Conservation (phyloP, 1,140 invertebrate species). For the Tenebrio molitor region DNA sequence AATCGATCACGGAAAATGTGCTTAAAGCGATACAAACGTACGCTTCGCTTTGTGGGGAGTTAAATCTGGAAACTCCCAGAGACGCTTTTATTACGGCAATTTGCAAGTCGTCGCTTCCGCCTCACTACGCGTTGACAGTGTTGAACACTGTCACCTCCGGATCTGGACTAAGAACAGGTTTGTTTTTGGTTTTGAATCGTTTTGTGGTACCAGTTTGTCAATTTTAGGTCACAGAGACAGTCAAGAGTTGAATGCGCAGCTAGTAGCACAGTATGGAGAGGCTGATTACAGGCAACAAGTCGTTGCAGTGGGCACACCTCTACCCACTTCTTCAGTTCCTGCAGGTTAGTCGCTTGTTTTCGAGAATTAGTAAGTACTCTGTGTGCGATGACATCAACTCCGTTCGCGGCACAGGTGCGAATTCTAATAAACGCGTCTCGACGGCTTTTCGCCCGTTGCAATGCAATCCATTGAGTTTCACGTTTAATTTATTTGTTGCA, state of each 20-base stretch:
- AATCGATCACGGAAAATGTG: slow-evolving; percentile 89
- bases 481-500: slow-evolving; percentile 51
- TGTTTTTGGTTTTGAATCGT: neutral
- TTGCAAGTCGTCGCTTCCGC: slow-evolving; percentile 95
- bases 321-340: slow-evolving; percentile 86
- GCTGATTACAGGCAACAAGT: slow-evolving; percentile 88
- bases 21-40: slow-evolving; percentile 92
- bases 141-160: slow-evolving; percentile 76
- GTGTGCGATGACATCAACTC: no score
- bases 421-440: no score
- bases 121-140: slow-evolving; percentile 93
- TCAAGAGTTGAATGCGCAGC: slow-evolving; percentile 49
- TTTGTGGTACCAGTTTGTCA: no score
- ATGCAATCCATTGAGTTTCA: no score
- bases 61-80: slow-evolving; percentile 81
- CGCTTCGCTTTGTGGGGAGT: slow-evolving; percentile 82
- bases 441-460: no score
- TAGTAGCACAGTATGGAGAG: slow-evolving; percentile 67
- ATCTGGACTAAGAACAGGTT: slow-evolving; percentile 64
- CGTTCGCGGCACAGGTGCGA: no score
- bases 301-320: slow-evolving; percentile 92
- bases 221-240: slow-evolving; percentile 50
- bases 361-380: no score
- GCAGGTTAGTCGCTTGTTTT: slow-evolving; percentile 68
- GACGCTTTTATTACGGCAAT: slow-evolving; percentile 95